Base-by-base conservation (phyloP, 2,888 invertebrate species). In the Drosophila buzzatii region DNA sequence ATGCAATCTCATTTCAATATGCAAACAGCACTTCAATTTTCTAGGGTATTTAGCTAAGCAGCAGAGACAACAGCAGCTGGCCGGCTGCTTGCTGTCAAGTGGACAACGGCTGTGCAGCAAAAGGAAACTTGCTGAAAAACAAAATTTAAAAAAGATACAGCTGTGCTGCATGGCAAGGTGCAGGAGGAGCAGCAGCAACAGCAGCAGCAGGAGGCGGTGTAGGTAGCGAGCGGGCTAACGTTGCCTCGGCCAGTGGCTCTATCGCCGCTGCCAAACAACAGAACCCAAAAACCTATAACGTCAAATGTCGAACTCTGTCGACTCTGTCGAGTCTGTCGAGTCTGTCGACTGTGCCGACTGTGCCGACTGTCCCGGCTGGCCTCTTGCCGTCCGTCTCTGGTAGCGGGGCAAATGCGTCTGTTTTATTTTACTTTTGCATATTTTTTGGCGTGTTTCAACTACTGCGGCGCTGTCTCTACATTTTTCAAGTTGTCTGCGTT, bases 341-440 rank as follows among this genome's bases (percentile, higher is more conserved):
- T n/a, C 49, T 45, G 23, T 23, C 53, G n/a, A n/a, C 42, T 53
- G 59, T 62, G 61, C 44, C 35, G 44, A 14, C 53, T 27, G n/a
- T 65, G 73, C 70, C 64, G 78, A 49, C 49, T 45, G 23, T 23
- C 53, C 16, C 53, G 44, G 57, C 12, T 23, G n/a, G 27, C 23
- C 59, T 8, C n/a, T 33, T 4, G 7, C 52, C 14, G 42, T n/a
- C 27, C 44, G 55, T 51, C 53, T 10, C 44, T 47, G 64, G 64
- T 53, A 62, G 45, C 71, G 60, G 61, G 63, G 69, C 79, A 62
- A 76, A 79, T 75, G 89, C 77, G 89, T 90, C 90, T 86, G 90
- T 90, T 86, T 90, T 90, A 86, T 90, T 86, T 86, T 81, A 84
- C 90, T 90, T 86, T 86, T 90, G 86, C 86, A 90, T 86, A 90